A percentile compares a stretch with the other conserved stretches of the same genome.
Conservation (phyloP, 1,140 invertebrate genomes). For the Temnothorax curvispinosus region DNA sequence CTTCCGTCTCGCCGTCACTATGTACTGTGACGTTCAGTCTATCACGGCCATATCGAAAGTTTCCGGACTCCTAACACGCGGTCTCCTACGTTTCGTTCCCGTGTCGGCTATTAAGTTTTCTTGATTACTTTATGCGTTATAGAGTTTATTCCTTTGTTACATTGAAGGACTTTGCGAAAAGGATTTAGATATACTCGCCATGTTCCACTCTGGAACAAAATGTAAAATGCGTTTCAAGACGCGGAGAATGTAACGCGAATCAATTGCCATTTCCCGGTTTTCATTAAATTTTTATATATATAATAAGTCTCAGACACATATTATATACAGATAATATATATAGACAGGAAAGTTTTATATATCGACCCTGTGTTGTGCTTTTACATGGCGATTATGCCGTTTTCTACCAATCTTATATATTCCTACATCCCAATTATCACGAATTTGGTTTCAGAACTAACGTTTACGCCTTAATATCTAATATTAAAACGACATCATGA, state of each 20-base stretch:
- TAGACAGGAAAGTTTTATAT: slow-evolving; percentile 75
- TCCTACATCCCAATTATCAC: slow-evolving; percentile 5
- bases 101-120: slow-evolving; percentile 35
- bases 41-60: slow-evolving; percentile 58
- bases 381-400: neutral
- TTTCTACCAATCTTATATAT: neutral
- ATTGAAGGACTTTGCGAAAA: neutral
- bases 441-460: neutral
- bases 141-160: slow-evolving; percentile 61
- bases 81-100: neutral
- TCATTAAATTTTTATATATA: slow-evolving; percentile 70
- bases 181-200: slow-evolving; percentile 46
- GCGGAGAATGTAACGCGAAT: slow-evolving; percentile 62
- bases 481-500: neutral
- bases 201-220: slow-evolving; percentile 29
- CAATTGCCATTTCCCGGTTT: slow-evolving; percentile 69
- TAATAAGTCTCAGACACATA: slow-evolving; percentile 68
- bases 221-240: slow-evolving; percentile 32
- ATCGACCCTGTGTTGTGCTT: slow-evolving; percentile 54
- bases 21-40: slow-evolving; percentile 39
- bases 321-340: slow-evolving; percentile 74
- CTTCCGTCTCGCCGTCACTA: slow-evolving; percentile 54
- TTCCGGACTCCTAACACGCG: neutral
- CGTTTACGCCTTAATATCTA: neutral
- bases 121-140: slow-evolving; percentile 36